These are phyloP conservation scores for Agraylea sexmaculata DNA, from an alignment of 1,140 invertebrate genomes.

Conservation along the genomic window DNA sequence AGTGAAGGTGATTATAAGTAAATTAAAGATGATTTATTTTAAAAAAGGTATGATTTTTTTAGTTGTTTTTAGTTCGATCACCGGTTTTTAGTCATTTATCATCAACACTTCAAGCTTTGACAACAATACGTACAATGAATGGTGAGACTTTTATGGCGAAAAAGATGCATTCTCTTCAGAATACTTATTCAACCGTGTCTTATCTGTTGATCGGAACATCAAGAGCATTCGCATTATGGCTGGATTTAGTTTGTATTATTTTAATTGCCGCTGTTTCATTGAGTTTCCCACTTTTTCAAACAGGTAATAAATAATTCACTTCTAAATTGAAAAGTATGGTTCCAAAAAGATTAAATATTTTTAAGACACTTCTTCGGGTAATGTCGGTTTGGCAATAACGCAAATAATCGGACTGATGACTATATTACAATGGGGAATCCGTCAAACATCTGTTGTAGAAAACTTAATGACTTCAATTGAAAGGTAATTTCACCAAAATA, in stretches of 20 bases:
- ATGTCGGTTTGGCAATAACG: slow-evolving; percentile 49
- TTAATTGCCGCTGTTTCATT: slow-evolving; percentile 49
- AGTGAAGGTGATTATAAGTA: no score
- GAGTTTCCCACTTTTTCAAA: slow-evolving; percentile 39
- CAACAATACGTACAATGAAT: slow-evolving; percentile 52
- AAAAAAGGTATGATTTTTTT: not conserved
- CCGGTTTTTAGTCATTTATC: slow-evolving; percentile 62
- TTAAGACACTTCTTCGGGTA: no score
- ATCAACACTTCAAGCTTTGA: slow-evolving; percentile 51
- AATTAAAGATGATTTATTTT: no score
- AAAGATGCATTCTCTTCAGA: slow-evolving; percentile 39
- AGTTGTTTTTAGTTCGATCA: slow-evolving; percentile 34
- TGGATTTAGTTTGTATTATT: slow-evolving; percentile 53
- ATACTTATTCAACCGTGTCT: slow-evolving; percentile 38
- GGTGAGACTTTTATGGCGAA: slow-evolving; percentile 43
- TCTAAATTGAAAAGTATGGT: no score
- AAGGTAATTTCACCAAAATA: slow-evolving; percentile 25
- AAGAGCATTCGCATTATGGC: slow-evolving; percentile 57
- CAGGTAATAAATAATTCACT: slow-evolving; percentile 17
- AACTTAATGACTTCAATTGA: slow-evolving; percentile 48
- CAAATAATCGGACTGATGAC: slow-evolving; percentile 48
- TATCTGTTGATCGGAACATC: slow-evolving; percentile 53
- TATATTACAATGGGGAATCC: slow-evolving; percentile 52
- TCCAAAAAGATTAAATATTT: no score
- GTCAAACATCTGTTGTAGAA: slow-evolving; percentile 51